Evolutionary conservation across 2,113 vertebrate genomes (phyloP).

Genomic region (Tachuris rubrigastra): DNA sequence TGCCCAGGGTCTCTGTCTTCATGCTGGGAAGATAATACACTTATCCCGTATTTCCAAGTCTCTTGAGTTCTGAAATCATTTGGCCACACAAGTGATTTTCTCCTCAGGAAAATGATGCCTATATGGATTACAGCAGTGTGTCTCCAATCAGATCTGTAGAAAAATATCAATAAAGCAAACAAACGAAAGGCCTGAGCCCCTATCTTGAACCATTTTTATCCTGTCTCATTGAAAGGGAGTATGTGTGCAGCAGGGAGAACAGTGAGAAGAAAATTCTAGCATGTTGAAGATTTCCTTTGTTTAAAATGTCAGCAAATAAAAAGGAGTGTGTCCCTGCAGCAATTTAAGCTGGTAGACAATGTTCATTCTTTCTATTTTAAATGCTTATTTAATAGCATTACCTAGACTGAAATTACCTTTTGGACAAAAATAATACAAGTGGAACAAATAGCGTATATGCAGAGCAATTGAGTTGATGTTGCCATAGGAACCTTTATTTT

Average conservation of each 20-base stretch:
- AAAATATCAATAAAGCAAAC: not conserved
- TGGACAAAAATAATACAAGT: slow-evolving; percentile 40
- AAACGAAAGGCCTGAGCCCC: not conserved
- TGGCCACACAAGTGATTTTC: not conserved
- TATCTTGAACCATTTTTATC: not conserved
- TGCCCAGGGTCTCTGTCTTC: not conserved
- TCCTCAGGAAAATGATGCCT: not conserved
- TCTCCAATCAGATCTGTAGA: not conserved
- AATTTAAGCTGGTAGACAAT: not conserved
- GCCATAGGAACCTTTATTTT: slow-evolving; percentile 56
- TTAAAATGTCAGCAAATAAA: not conserved
- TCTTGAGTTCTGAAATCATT: not conserved
- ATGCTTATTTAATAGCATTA: not conserved
- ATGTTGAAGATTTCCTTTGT: not conserved
- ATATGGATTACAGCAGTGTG: not conserved
- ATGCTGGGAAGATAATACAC: not conserved
- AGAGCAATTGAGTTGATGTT: slow-evolving; percentile 42
- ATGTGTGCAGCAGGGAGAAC: not conserved
- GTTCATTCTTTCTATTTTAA: not conserved
- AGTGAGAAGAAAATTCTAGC: not conserved
- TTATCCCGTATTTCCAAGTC: not conserved
- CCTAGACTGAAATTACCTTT: slow-evolving; percentile 10
- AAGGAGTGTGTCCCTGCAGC: not conserved
- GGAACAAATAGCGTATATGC: slow-evolving; percentile 30
- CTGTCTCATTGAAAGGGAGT: not conserved